Conservation (phyloP, 2,797 vertebrate genomes). For the Etheostoma nigrum region DNA sequence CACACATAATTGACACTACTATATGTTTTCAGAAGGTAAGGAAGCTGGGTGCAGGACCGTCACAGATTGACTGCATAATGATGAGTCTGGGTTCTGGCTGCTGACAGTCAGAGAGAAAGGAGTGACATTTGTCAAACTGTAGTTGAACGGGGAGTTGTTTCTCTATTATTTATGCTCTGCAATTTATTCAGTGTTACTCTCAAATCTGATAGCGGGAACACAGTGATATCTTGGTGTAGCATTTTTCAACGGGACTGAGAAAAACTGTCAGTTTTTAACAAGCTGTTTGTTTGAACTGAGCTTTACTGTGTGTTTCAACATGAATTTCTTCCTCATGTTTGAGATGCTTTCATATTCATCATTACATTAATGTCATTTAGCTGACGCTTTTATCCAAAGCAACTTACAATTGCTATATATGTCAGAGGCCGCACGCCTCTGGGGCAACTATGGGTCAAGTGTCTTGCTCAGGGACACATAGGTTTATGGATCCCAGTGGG, state of each 20-base stretch:
- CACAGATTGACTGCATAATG: conserved; percentile 45
- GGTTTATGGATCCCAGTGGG: too few species aligned
- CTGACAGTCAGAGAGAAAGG: conserved; percentile 37
- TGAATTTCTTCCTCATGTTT: not conserved
- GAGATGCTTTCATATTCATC: not conserved
- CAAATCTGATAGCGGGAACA: conserved; percentile 19
- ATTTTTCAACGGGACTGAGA: conserved; percentile 9
- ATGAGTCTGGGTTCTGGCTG: conserved; percentile 49
- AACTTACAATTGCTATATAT: too few species aligned
- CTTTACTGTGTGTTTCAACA: not conserved
- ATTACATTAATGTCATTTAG: too few species aligned
- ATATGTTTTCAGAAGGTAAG: conserved; percentile 54
- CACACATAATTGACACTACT: conserved; percentile 35
- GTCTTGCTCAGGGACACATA: too few species aligned
- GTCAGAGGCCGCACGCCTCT: too few species aligned
- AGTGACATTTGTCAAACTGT: conserved; percentile 49
- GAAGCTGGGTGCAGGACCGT: conserved; percentile 3
- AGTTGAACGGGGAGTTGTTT: conserved; percentile 40
- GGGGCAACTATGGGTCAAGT: too few species aligned
- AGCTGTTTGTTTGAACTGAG: conserved; percentile 6
- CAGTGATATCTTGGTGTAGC: conserved; percentile 19
- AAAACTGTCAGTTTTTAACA: conserved; percentile 6
- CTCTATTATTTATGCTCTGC: conserved; percentile 25
- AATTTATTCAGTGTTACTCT: conserved; percentile 15
- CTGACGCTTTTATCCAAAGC: too few species aligned